Evolutionary conservation across 2,888 invertebrate species (phyloP).

Genomic region (Pardosa pseudoannulata): DNA sequence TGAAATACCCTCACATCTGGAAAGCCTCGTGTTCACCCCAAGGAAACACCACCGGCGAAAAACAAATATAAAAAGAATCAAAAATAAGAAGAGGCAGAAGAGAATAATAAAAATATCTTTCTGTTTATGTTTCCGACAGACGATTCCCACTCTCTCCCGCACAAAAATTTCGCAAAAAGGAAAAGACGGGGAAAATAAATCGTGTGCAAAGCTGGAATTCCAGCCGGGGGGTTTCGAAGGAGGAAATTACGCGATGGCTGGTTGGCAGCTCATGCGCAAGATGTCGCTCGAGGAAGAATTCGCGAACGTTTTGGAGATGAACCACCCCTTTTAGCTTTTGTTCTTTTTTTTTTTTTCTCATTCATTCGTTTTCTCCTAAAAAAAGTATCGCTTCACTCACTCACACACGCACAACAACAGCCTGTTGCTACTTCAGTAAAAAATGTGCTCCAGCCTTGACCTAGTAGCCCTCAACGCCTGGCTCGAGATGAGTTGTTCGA

Average conservation of each 20-base stretch:
- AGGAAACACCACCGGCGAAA: slow-evolving; percentile 3
- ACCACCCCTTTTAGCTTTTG: not conserved
- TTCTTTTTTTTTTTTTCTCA: not conserved
- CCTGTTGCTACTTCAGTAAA: not conserved
- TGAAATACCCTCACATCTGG: not conserved
- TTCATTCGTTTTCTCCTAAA: no score
- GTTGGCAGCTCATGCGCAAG: slow-evolving; percentile 15
- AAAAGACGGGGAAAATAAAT: not conserved
- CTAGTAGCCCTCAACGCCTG: not conserved
- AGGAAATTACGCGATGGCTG: not conserved
- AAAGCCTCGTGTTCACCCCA: not conserved
- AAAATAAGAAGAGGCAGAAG: not conserved
- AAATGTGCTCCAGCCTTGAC: slow-evolving; percentile 8
- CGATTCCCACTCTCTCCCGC: not conserved
- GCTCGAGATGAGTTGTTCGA: not conserved
- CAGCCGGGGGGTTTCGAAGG: not conserved
- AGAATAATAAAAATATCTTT: not conserved
- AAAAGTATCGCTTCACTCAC: not conserved
- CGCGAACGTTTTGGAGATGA: not conserved
- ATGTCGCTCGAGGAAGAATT: slow-evolving; percentile 10
- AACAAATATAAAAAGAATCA: not conserved
- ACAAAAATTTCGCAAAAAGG: not conserved
- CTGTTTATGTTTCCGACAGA: not conserved
- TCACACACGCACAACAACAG: no score
- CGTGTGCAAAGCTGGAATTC: not conserved